Evolutionary conservation across 1,140 invertebrate species (phyloP).

Genomic region (Coelopa frigida): DNA sequence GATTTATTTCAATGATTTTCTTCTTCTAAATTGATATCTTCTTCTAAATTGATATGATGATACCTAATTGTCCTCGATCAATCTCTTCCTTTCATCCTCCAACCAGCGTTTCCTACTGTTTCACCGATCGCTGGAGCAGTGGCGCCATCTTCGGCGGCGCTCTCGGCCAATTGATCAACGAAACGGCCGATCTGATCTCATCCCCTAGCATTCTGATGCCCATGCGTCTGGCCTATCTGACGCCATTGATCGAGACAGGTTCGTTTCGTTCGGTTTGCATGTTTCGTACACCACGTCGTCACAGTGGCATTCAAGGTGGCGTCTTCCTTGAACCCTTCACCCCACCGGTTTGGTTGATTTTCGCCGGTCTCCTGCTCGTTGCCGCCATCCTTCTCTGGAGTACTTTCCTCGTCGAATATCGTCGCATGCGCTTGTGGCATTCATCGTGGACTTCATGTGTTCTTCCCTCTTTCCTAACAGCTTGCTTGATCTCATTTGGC

Average conservation of each 20-base stretch:
- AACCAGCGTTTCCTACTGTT: slow-evolving; percentile 20
- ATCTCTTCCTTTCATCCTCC: not conserved
- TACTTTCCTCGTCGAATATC: slow-evolving; percentile 27
- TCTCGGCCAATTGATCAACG: slow-evolving; percentile 21
- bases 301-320: slow-evolving; percentile 18
- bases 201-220: slow-evolving; percentile 21
- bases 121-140: slow-evolving; percentile 30
- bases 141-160: slow-evolving; percentile 27
- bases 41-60: not conserved
- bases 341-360: slow-evolving; percentile 29
- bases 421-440: not conserved
- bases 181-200: slow-evolving; percentile 22
- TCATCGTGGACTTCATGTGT: too few species aligned
- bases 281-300: slow-evolving; percentile 30
- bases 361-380: slow-evolving; percentile 19
- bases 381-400: slow-evolving; percentile 25
- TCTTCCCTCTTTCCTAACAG: slow-evolving; percentile 31
- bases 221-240: slow-evolving; percentile 16
- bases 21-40: not conserved
- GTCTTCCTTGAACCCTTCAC: slow-evolving; percentile 36
- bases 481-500: slow-evolving; percentile 32
- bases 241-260: slow-evolving; percentile 15
- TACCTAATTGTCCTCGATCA: not conserved
- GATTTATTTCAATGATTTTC: not conserved
- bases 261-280: slow-evolving; percentile 35